Evolutionary conservation across 2,113 vertebrate species (phyloP).

Genomic region (Mustela nigripes): DNA sequence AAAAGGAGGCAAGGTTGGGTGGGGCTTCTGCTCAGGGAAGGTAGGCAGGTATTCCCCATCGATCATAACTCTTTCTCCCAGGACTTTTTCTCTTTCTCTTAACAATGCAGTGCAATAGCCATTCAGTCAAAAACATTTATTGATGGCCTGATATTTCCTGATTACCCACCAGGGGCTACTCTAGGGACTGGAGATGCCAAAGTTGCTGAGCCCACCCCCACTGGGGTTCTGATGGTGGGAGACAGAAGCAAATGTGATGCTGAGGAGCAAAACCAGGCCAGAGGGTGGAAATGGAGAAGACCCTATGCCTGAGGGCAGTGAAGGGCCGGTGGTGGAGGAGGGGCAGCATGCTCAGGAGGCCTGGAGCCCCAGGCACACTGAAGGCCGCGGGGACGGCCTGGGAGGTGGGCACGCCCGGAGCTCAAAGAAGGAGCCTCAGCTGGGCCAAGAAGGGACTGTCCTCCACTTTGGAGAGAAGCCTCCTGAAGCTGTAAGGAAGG

Average conservation of each 20-base stretch:
- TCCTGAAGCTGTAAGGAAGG: not conserved
- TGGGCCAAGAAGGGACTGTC: not conserved
- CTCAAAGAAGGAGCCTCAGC: not conserved
- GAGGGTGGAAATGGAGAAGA: not conserved
- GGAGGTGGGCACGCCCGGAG: not conserved
- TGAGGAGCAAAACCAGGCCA: not conserved
- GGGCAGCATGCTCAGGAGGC: not conserved
- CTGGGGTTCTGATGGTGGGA: not conserved
- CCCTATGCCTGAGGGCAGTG: not conserved
- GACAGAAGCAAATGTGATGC: not conserved
- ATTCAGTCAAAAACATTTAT: not conserved
- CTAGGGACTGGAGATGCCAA: not conserved
- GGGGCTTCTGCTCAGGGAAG: accelerated
- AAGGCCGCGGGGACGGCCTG: not conserved
- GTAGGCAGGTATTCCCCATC: not conserved
- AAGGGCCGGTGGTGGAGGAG: not conserved
- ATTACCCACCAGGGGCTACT: not conserved
- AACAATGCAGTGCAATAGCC: not conserved
- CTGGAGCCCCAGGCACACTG: accelerated
- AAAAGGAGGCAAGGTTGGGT: too few species aligned
- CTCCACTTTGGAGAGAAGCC: not conserved
- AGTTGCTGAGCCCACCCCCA: not conserved
- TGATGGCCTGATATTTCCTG: not conserved
- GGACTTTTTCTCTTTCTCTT: not conserved
- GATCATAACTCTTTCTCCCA: not conserved